Evolutionary conservation across 2,113 vertebrate genomes (phyloP), one percentile per base, ranked within the genome.

Genomic region (Kryptolebias marmoratus): DNA sequence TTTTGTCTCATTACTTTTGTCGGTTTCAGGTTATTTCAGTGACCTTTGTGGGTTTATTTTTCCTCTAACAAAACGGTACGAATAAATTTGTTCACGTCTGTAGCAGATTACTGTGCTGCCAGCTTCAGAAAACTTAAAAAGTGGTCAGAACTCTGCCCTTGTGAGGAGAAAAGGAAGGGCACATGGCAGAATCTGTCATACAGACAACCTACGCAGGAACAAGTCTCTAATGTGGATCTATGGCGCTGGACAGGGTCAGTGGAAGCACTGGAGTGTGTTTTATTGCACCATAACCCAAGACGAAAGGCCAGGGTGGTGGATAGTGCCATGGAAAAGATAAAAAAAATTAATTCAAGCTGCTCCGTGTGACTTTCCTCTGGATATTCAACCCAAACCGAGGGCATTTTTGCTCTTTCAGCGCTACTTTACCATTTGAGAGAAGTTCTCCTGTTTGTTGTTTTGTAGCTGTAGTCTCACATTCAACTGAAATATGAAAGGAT

Each of bases 151-250:
- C 70, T 71, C 42, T 88, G 88, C 62, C 87, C 83, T 88, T 89
- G 88, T 77, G 52, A 64, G 39, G 56, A 72, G 60, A 44, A 31
- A 65, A 48, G 64, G 48, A 61, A 47, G 42, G 32, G 59, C 48
- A 47, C 36, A 30, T 2, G 7, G 60, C 70, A 63, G 73, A 89
- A 88, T 89, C 82, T 77, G 76, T 88, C 84, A 84, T 49, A 77
- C 50, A 80, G 89, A 88, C 83, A 79, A 71, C 65, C 85, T 66
- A 18, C 68, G 71, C 56, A 66, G 81, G 74, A 73, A 55, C 65
- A 49, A 50, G 81, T 86, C 67, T 77, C 79, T 89, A 85, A 86
- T 82, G 75, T 83, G 76, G 88, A 88, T 88, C 81, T 87, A 86
- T 82, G 80, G 64, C 60, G 83, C 66, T 57, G 71, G 85, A 88